Base-by-base conservation (phyloP, 37 sponge, comb jelly and placozoan species). In the Diacarnus erythraeanus region DNA sequence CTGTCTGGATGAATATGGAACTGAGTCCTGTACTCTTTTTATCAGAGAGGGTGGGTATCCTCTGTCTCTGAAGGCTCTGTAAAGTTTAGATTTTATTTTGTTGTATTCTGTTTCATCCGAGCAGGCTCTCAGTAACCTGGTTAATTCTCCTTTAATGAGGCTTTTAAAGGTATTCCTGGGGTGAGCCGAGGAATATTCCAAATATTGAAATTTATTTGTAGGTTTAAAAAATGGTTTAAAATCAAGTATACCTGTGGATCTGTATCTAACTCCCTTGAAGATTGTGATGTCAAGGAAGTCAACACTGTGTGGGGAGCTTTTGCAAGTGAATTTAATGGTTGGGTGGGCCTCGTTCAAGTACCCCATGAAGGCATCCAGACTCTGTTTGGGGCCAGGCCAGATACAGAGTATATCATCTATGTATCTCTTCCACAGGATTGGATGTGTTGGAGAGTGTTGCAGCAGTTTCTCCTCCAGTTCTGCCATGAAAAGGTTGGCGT, bases 401-500 rank as follows among this genome's bases (percentile, higher is more conserved):
- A 71, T 69, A 10, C 30, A 10, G 69, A 66, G 75, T 12, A 78
- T 78, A 63, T 78, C 74, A 71, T 78, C 80, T 33, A 78, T 78
- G 70, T 27, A 78, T 78, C 80, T 12, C 35, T 74, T 74, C 81
- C 81, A 80, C 22, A 2, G 81, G 38, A 42, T 35, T 71, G 75
- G 39, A 51, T n/a, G n/a, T 27, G 26, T 31, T 29, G 25, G 38
- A 34, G 65, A 35, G 12, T 17, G 9, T 26, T 54, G 76, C n/a
- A n/a, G n/a, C n/a, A 47, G 57, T 74, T 70, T 27, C 76, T n/a
- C 44, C 76, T 70, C 81, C 18, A 80, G 26, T 68, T 36, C 33
- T 22, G 41, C 69, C 81, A 80, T 77, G 42, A 80, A 74, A 26
- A 80, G 70, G 51, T 80, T 80, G 23, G 81, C 81, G n/a, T n/a